A percentile compares a stretch with the other conserved stretches of the same genome.
These are phyloP conservation scores for Coilia nasus DNA, from an alignment of 2,797 vertebrate species.

Conservation along the genomic window DNA sequence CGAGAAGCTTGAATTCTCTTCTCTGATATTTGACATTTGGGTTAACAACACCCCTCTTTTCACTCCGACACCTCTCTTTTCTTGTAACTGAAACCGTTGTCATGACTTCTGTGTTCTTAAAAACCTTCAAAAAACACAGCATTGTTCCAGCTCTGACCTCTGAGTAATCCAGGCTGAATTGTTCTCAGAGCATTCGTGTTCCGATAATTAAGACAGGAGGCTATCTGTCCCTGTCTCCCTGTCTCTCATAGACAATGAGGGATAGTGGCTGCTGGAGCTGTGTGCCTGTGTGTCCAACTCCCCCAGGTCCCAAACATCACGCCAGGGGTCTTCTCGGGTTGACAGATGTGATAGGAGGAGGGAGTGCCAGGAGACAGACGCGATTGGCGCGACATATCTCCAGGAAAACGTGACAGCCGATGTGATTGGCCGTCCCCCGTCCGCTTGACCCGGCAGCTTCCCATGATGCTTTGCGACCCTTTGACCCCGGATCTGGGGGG, in stretches of 20 bases:
- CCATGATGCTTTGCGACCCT: background rate
- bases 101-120: background rate
- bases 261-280: background rate
- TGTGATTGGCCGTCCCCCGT: background rate
- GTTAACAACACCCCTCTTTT: background rate
- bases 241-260: background rate
- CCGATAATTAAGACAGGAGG: background rate
- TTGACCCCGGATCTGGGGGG: background rate
- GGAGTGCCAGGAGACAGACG: background rate
- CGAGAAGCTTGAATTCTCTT: background rate
- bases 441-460: background rate
- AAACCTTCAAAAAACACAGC: background rate
- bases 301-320: background rate
- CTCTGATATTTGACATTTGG: slow-evolving; percentile 1
- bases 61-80: too few species aligned
- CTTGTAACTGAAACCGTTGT: background rate
- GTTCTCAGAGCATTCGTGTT: background rate
- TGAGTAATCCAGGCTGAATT: background rate
- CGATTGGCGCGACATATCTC: background rate
- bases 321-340: background rate
- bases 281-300: background rate
- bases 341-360: background rate
- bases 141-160: background rate
- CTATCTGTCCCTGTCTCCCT: slow-evolving; percentile 9
- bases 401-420: background rate